Conservation (phyloP, 2,888 invertebrate species). For the Chrysomela aeneicollis region DNA sequence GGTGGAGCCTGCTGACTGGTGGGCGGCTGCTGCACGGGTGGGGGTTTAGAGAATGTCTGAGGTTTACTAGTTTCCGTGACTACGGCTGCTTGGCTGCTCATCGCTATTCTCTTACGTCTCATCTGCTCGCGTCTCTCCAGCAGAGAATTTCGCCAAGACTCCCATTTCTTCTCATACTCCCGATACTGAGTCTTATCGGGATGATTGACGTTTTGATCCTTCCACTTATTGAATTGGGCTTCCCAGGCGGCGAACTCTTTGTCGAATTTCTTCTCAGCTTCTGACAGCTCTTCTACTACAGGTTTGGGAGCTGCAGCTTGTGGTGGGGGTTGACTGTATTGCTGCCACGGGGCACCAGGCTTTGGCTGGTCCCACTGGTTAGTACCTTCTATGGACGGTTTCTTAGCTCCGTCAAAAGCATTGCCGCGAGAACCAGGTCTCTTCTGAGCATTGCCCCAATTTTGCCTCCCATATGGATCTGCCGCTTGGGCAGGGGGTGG, state of each 20-base stretch:
- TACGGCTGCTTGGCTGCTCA: constrained; percentile 36
- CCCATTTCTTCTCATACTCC: constrained; percentile 90
- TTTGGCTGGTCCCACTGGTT: constrained; percentile 33
- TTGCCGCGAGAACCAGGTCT: constrained; percentile 33
- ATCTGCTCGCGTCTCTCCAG: constrained; percentile 83
- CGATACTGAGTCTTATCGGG: constrained; percentile 87
- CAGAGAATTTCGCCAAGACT: constrained; percentile 80
- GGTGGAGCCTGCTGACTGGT: constrained; percentile 10
- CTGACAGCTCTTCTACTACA: constrained; percentile 60
- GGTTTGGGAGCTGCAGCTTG: constrained; percentile 21
- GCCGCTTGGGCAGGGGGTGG: constrained; percentile 4
- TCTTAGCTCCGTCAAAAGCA: constrained; percentile 32
- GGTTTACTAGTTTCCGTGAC: constrained; percentile 6
- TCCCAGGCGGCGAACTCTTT: constrained; percentile 92
- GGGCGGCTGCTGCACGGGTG: constrained; percentile 11
- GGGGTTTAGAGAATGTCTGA: constrained; percentile 11
- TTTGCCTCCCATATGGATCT: constrained; percentile 16
- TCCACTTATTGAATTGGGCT: constrained; percentile 91
- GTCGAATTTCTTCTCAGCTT: constrained; percentile 86
- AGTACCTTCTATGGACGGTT: constrained; percentile 27
- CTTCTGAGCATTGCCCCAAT: constrained; percentile 34
- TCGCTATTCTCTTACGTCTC: constrained; percentile 69
- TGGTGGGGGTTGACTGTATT: constrained; percentile 34
- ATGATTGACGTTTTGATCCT: constrained; percentile 88
- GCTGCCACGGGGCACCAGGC: constrained; percentile 24